phyloP scores from a whole-genome alignment of 1,140 invertebrate genomes.

The Aleiodes sp. region DNA sequence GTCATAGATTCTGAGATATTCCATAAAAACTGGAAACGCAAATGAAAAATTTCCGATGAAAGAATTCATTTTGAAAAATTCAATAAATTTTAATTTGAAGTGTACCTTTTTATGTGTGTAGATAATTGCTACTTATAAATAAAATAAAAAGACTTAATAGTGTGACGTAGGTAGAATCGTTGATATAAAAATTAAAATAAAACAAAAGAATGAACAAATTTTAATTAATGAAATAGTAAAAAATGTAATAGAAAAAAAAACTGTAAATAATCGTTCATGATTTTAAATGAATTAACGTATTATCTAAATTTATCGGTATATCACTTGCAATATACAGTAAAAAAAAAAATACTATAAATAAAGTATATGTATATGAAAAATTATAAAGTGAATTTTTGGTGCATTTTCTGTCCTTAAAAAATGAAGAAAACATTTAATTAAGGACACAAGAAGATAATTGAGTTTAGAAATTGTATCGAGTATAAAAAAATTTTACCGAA shows the following conservation, averaged over 20 bases:
- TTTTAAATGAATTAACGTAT: conserved; percentile 16
- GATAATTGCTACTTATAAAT: conserved; percentile 40
- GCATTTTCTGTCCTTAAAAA: background rate
- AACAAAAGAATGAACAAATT: conserved; percentile 5
- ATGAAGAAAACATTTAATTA: too few relatives aligned
- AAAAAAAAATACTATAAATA: background rate
- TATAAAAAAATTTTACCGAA: background rate
- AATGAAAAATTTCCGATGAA: too few relatives aligned
- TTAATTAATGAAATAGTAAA: conserved; percentile 8
- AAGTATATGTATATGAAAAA: conserved; percentile 5
- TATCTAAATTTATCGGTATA: conserved; percentile 14
- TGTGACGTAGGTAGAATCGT: conserved; percentile 44
- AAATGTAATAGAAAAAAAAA: background rate
- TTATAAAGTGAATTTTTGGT: conserved; percentile 4
- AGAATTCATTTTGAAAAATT: too few relatives aligned
- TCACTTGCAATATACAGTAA: conserved; percentile 17
- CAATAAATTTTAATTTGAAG: background rate
- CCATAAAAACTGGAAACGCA: too few relatives aligned
- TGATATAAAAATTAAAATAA: conserved; percentile 56
- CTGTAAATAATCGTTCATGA: conserved; percentile 19
- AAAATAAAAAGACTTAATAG: conserved; percentile 43
- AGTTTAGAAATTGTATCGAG: background rate
- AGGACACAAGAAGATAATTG: background rate
- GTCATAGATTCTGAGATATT: too few relatives aligned
- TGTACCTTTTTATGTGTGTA: conserved; percentile 27